These are phyloP conservation scores for Epicampocera succincta DNA, from an alignment of 2,888 invertebrate species.

Conservation along the genomic window DNA sequence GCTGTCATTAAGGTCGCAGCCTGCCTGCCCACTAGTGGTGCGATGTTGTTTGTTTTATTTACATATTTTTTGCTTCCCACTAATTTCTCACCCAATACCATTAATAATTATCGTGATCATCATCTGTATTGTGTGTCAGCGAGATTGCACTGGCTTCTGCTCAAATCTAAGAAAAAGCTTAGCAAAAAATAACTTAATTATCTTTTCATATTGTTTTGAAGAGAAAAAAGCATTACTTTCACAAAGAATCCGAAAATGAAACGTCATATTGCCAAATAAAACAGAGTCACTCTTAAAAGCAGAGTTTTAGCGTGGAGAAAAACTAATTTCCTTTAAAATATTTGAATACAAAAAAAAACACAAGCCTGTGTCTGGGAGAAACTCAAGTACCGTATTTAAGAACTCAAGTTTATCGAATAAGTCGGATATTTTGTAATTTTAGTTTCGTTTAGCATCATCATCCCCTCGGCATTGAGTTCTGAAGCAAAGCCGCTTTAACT, in stretches of 20 bases:
- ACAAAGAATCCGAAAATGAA: conserved; percentile 43
- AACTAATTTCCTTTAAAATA: neutral
- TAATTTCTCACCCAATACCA: conserved; percentile 34
- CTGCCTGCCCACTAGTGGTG: conserved; percentile 47
- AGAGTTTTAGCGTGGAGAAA: conserved; percentile 21
- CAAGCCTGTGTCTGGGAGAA: too few species aligned
- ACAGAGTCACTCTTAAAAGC: conserved; percentile 23
- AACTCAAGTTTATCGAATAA: too few species aligned
- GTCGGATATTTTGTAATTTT: too few species aligned
- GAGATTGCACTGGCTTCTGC: neutral
- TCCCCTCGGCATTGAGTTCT: too few species aligned
- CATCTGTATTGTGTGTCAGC: conserved; percentile 20
- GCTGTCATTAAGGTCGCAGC: conserved; percentile 23
- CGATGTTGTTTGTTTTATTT: conserved; percentile 18
- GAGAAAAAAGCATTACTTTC: conserved; percentile 33
- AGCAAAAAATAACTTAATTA: conserved; percentile 9
- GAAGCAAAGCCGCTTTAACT: neutral
- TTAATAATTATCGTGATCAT: neutral
- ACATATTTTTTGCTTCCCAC: conserved; percentile 43
- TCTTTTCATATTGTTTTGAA: neutral
- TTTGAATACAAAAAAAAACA: too few species aligned
- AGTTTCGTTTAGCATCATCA: too few species aligned
- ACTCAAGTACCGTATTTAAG: too few species aligned
- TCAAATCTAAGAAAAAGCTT: neutral
- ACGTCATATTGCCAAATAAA: conserved; percentile 29